phyloP scores from a whole-genome alignment of 2,888 invertebrate genomes.

The Dryobota labecula region DNA sequence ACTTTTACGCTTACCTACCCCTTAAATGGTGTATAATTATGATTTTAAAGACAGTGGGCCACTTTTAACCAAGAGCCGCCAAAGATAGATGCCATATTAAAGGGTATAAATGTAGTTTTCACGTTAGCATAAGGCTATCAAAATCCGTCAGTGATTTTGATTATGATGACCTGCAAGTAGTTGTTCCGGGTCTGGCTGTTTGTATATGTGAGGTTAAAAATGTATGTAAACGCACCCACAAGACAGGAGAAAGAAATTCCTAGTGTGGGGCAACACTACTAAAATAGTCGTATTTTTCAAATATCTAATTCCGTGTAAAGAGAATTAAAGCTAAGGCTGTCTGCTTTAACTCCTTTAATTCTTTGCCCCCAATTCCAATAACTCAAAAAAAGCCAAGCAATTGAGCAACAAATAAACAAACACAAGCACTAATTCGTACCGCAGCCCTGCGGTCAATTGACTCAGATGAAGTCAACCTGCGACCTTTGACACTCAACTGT shows the following conservation, averaged over 20 bases:
- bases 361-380: background rate
- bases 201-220: too few species aligned
- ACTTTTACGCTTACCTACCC: too few species aligned
- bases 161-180: too few species aligned
- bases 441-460: slow-evolving; percentile 59
- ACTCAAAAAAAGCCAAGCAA: slow-evolving; percentile 1
- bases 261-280: too few species aligned
- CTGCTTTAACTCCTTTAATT: background rate
- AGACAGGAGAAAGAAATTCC: too few species aligned
- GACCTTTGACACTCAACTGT: slow-evolving; percentile 76
- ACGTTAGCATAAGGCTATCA: background rate
- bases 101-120: background rate
- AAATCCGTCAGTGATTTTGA: background rate
- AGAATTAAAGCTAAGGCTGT: background rate
- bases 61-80: background rate
- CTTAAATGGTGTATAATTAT: too few species aligned
- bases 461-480: slow-evolving; percentile 65
- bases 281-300: too few species aligned
- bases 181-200: too few species aligned
- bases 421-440: slow-evolving; percentile 32
- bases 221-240: too few species aligned
- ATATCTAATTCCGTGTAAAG: background rate
- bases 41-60: background rate
- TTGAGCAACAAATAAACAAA: slow-evolving; percentile 36
- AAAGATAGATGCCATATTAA: background rate